Conservation (phyloP, 1,140 invertebrate species). For the Pinna nobilis region DNA sequence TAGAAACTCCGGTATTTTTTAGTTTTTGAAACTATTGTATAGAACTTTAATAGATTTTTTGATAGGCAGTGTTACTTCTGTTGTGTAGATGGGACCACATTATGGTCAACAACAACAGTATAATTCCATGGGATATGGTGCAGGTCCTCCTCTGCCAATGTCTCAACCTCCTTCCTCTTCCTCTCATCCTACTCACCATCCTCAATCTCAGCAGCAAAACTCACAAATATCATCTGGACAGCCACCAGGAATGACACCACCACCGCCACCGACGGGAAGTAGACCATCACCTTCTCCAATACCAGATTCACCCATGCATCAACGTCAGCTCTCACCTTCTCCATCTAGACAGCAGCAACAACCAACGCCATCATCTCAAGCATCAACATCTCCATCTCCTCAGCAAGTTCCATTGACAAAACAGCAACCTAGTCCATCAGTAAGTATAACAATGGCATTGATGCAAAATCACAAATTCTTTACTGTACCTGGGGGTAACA, state of each 20-base stretch:
- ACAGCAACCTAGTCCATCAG: not conserved
- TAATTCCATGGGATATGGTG: not conserved
- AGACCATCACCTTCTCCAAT: not conserved
- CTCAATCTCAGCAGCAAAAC: not conserved
- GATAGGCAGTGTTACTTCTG: constrained; percentile 6
- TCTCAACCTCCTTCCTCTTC: not conserved
- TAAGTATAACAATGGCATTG: too few relatives aligned
- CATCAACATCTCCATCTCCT: not conserved
- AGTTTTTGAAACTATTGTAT: too few relatives aligned
- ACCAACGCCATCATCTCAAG: not conserved
- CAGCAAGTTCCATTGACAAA: not conserved
- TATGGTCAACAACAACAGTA: constrained; percentile 31
- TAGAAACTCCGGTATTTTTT: too few relatives aligned
- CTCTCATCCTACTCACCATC: too few relatives aligned
- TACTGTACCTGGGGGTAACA: too few relatives aligned
- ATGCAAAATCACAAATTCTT: too few relatives aligned
- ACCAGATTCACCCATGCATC: not conserved
- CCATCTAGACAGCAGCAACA: too few relatives aligned
- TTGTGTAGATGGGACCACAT: constrained; percentile 34
- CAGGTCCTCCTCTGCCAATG: not conserved
- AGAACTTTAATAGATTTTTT: too few relatives aligned
- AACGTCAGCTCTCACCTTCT: not conserved
- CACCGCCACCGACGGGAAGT: not conserved
- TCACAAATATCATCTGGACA: not conserved
- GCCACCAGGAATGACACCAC: not conserved